Base-by-base conservation (phyloP, 2,797 vertebrate genomes). In the Eremophila alpestris region DNA sequence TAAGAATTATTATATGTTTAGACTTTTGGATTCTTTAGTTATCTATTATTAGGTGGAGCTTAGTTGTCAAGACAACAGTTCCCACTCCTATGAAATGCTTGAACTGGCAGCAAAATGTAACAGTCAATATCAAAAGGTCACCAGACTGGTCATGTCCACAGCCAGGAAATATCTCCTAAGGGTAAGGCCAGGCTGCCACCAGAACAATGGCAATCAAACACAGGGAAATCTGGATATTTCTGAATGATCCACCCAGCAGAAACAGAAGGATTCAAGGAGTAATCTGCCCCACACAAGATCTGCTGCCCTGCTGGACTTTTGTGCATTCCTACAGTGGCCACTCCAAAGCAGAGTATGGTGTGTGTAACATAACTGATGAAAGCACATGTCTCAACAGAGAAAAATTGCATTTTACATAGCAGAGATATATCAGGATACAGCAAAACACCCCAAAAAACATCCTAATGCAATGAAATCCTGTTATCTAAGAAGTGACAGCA, bases 51-150 rank as follows among this genome's bases (percentile, higher is more conserved):
- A 95, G 78, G 67, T 75, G 52, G 18, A 93, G 68, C 89, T 94
- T 48, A 95, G 94, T 96, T 96, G 91, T 97, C 96, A 97, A 95
- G 95, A 96, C 94, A 95, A 97, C 95, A 78, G 76, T 63, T 94
- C 93, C 81, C 70, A 86, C 56, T 92, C 95, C 68, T 58, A 93
- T 5, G 12, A 91, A 96, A 94, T 46, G 62, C 73, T 80, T 89
- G 80, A 86, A 89, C 70, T 68, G 56, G 63, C 93, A 79, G 80
- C 80, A 94, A 87, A 93, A 87, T 59, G 32, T 73, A 84, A 84
- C 23, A 90, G 70, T 58, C 85, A 86, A 4, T 74, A 93, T 52
- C 60, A 91, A 56, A 94, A 86, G 93, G 93, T 92, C 80, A 65
- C 36, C 68, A 83, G 71, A 87, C 8, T 76, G 68, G 71, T 56